Evolutionary conservation across 2,113 vertebrate genomes (phyloP), one percentile per base, ranked within the genome.

Genomic region (Alces alces): DNA sequence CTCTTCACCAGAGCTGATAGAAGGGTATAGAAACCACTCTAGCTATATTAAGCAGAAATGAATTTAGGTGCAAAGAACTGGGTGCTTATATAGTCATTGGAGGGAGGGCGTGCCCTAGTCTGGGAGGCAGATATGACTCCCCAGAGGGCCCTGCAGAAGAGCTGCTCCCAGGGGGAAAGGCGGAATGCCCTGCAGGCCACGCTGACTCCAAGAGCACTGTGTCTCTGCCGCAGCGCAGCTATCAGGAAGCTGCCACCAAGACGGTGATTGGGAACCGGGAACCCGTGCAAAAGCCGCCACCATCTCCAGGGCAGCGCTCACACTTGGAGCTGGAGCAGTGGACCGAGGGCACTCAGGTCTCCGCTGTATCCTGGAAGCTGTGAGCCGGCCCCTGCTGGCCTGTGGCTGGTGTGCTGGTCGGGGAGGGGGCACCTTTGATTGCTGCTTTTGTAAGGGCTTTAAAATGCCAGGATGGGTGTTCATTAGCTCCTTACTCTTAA

Each of bases 221-320:
- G 47, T 54, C 55, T 13, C 64, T 25, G 23, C 76, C 0, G 0
- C 25, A 52, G 61, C 9, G 21, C 58, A 30, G 9, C 8, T 3
- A 0, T 6, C 28, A 5, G n/a, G n/a, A 83, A 58, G 12, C 57
- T 11, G 57, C 39, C 45, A 10, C 39, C 7, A 16, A 58, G 60
- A 54, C n/a, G 19, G 30, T 14, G 23, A 12, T 9, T 6, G 45
- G 66, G 70, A 33, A 8, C 73, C 7, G 0, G 82, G 19, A 6
- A 27, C 54, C 87, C 6, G 0, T 5, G 3, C 50, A 33, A 33
- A 58, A 54, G 66, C 16, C 3, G 3, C 57, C 23, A 7, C 23
- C 33, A 0, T 10, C 33, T 8, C 33, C 45, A 36, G 82, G 39
- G 15, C 30, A 3, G 5, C 3, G 70, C 47, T 33, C 1, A 23